phyloP scores from a whole-genome alignment of 2,797 vertebrate species.

The Gymnothorax reevesii region DNA sequence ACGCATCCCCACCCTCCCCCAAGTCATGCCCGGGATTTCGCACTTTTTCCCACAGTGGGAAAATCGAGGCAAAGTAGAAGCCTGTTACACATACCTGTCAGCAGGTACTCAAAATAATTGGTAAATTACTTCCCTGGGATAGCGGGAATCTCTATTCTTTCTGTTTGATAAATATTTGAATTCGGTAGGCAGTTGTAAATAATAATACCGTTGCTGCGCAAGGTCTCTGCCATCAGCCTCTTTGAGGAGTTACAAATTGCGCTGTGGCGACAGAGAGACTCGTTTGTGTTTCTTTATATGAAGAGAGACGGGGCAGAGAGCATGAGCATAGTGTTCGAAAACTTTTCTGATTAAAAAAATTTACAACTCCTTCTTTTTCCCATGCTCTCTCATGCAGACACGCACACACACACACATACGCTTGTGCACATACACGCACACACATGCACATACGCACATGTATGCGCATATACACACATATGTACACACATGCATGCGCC shows the following conservation, averaged over 20 bases:
- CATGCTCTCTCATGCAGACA: neutral
- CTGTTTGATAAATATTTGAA: slow-evolving; percentile 73
- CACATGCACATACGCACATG: neutral
- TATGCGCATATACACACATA: neutral
- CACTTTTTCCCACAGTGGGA: slow-evolving; percentile 55
- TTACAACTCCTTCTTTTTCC: neutral
- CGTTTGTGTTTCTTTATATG: slow-evolving; percentile 1
- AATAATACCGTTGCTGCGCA: slow-evolving; percentile 39
- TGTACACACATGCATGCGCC: neutral
- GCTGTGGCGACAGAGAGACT: neutral
- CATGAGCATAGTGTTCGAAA: neutral
- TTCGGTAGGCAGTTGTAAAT: slow-evolving; percentile 63
- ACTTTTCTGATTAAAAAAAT: slow-evolving; percentile 22
- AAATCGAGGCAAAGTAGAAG: slow-evolving; percentile 62
- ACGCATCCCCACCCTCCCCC: slow-evolving; percentile 42
- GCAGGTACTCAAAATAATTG: slow-evolving; percentile 83
- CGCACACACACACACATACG: neutral
- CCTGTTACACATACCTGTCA: slow-evolving; percentile 79
- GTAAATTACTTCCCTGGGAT: slow-evolving; percentile 76
- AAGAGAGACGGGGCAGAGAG: slow-evolving; percentile 18
- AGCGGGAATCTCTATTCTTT: slow-evolving; percentile 59
- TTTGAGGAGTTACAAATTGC: slow-evolving; percentile 16
- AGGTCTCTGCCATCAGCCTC: slow-evolving; percentile 1
- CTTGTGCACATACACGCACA: neutral
- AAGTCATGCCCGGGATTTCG: slow-evolving; percentile 56